Conservation (phyloP, 1,140 invertebrate species). For the Heterodera schachtii region DNA sequence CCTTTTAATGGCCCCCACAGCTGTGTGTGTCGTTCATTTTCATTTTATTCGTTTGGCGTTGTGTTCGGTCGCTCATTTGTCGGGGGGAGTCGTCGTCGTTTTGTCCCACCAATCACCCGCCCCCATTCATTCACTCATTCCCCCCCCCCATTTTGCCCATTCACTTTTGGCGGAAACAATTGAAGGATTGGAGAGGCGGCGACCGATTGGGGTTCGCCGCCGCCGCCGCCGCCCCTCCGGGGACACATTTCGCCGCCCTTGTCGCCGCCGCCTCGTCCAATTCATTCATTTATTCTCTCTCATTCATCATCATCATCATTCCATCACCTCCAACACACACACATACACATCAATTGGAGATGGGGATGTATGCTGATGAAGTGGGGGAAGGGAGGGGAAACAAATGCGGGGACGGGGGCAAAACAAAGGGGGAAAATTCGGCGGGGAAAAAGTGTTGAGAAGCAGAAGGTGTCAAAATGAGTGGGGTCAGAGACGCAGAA, state of each 20-base stretch:
- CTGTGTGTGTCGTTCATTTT: not conserved
- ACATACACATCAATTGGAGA: too few relatives aligned
- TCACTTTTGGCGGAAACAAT: slow-evolving; percentile 2
- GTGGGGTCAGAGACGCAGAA: too few relatives aligned
- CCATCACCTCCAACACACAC: too few relatives aligned
- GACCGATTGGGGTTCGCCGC: not conserved
- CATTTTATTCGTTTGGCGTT: too few relatives aligned
- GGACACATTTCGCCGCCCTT: not conserved
- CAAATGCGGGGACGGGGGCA: not conserved
- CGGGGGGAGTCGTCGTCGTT: not conserved
- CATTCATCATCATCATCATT: not conserved
- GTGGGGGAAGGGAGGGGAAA: too few relatives aligned
- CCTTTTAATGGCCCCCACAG: not conserved
- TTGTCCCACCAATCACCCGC: not conserved
- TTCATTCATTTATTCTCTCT: not conserved
- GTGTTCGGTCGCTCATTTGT: too few relatives aligned
- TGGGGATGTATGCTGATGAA: too few relatives aligned
- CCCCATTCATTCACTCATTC: not conserved
- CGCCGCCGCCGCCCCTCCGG: too few relatives aligned
- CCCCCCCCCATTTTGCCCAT: not conserved
- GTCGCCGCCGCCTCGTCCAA: not conserved
- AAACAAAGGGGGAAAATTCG: too few relatives aligned
- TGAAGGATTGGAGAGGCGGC: not conserved
- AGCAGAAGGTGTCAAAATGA: too few relatives aligned
- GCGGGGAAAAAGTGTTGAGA: too few relatives aligned